A percentile compares a stretch with the other conserved stretches of the same genome.
phyloP scores from a whole-genome alignment of 2,113 vertebrate genomes.

The Callospermophilus lateralis region DNA sequence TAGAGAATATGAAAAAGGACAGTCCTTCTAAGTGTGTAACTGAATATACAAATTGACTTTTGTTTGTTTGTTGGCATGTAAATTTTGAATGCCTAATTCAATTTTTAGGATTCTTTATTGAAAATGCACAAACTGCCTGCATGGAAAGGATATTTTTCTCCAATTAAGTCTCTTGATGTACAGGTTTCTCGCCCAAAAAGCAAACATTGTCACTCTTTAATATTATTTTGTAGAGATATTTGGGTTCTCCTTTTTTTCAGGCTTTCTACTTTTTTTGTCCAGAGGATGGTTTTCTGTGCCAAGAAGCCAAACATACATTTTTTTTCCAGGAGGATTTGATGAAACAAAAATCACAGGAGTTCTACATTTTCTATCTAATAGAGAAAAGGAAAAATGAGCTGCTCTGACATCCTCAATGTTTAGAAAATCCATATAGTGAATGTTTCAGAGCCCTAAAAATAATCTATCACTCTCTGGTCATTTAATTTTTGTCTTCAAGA shows the following conservation, averaged over 20 bases:
- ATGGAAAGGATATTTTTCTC: not conserved
- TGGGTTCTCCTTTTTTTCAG: not conserved
- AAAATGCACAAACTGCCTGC: not conserved
- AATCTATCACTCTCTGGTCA: not conserved
- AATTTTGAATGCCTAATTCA: not conserved
- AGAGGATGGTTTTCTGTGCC: not conserved
- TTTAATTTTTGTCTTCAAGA: slow-evolving; percentile 21
- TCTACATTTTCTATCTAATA: slow-evolving; percentile 41
- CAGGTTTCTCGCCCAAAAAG: not conserved
- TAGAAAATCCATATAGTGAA: slow-evolving; percentile 36
- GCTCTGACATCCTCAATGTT: not conserved
- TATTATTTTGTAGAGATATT: not conserved
- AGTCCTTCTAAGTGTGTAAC: not conserved
- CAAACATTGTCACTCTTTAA: not conserved
- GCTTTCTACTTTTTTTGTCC: not conserved
- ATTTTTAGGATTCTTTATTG: not conserved
- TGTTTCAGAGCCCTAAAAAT: not conserved
- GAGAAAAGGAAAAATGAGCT: not conserved
- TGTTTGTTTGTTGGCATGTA: not conserved
- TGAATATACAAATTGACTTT: not conserved
- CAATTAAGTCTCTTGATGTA: not conserved
- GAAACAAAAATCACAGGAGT: slow-evolving; percentile 26
- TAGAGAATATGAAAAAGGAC: not conserved
- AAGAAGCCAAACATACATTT: slow-evolving; percentile 8
- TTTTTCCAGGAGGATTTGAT: slow-evolving; percentile 47